Base-by-base conservation (phyloP, 1,140 invertebrate species). In the Drosophila fuyamai region DNA sequence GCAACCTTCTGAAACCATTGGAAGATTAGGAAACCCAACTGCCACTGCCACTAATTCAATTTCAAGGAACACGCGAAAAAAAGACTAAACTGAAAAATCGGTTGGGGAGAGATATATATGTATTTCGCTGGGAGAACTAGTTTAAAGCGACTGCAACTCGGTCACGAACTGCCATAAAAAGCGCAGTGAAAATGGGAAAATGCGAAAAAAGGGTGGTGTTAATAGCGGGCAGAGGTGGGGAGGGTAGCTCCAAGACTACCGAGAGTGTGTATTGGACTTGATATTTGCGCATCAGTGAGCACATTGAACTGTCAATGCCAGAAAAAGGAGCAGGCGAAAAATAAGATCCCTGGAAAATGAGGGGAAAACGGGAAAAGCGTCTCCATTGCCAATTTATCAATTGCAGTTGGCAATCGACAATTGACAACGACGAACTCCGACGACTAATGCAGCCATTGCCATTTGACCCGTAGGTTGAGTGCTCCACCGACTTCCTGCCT, bases 291-390 rank as follows among this genome's bases (percentile, higher is more conserved):
- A 91, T 91, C 88, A 89, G 62, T 88, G 88, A 65, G 78, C 89
- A 84, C 89, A 91, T 91, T 91, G 84, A 83, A 81, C 83, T 91
- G 88, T 91, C 88, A 84, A 81, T 90, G 80, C 56, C 84, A 84
- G 57, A 40, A 60, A 36, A 35, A 46, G 58, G 44, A 32, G 35
- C 41, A 32, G 41, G 38, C 43, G 32, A 56, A 65, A 67, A 51
- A 56, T 57, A 63, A 57, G 58, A 78, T 56, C 23, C 27, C 40
- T 9, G 46, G 38, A 73, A 73, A 73, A 54, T 46, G 62, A 58
- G 68, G 46, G 46, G 46, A 38, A 78, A 62, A 53, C 46, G 51
- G 32, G 13, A 23, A 43, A 43, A 43, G 14, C 75, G 62, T 56
- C 59, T 40, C 65, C 76, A 76, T 32, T 79, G 83, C 83, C 83